These are phyloP conservation scores for Taurulus bubalis DNA, from an alignment of 2,113 vertebrate species.

Conservation along the genomic window DNA sequence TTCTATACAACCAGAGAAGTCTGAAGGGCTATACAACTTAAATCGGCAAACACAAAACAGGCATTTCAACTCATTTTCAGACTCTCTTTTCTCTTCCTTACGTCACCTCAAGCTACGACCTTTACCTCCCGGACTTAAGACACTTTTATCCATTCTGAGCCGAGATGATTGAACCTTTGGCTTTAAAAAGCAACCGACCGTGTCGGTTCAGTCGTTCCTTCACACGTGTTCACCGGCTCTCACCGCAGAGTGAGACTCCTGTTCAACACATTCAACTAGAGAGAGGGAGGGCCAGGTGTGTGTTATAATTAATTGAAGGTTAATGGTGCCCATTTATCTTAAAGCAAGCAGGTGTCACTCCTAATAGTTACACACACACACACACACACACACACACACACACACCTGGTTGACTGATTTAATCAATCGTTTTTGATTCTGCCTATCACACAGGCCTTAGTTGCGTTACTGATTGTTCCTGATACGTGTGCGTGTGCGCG, in stretches of 20 bases:
- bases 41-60: no score
- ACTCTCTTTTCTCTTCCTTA: no score
- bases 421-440: conserved; percentile 38
- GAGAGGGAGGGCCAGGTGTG: neutral
- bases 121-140: no score
- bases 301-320: conserved; percentile 47
- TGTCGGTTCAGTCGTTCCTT: no score
- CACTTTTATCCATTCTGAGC: no score
- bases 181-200: conserved; percentile 11
- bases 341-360: conserved; percentile 25
- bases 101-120: no score
- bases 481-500: conserved; percentile 1
- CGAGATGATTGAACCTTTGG: conserved; percentile 6
- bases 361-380: conserved; percentile 8
- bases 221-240: neutral
- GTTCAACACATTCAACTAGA: neutral
- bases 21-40: no score
- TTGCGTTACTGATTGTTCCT: conserved; percentile 18
- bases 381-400: conserved; percentile 10
- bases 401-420: conserved; percentile 17
- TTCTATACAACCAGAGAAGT: no score
- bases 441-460: neutral
- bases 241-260: neutral
- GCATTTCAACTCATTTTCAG: no score
- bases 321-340: conserved; percentile 47